Evolutionary conservation across 2,888 invertebrate species (phyloP).

Genomic region (Coronaproctus castanopsis): DNA sequence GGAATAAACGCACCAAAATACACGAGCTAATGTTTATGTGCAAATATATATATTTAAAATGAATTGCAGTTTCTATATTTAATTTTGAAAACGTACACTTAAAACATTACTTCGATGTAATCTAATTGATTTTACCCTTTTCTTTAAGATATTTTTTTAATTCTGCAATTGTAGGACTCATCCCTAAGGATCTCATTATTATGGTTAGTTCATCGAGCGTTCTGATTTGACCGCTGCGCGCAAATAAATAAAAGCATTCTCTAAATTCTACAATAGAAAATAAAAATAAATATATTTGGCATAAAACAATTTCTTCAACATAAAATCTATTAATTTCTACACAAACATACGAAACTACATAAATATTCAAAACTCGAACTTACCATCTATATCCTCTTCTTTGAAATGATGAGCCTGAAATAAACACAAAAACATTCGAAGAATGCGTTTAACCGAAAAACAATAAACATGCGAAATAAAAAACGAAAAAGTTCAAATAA

Average conservation of each 20-base stretch:
- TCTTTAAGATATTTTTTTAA: conserved; percentile 60
- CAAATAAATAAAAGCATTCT: conserved; percentile 89
- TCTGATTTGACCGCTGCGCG: conserved; percentile 68
- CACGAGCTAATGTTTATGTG: too few species aligned
- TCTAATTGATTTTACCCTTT: conserved; percentile 30
- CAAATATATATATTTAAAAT: too few species aligned
- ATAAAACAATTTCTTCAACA: conserved; percentile 7
- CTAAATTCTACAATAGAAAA: conserved; percentile 53
- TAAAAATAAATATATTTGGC: not conserved
- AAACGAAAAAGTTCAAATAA: not conserved
- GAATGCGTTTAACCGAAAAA: not conserved
- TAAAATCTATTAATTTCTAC: not conserved
- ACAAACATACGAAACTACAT: too few species aligned
- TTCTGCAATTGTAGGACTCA: conserved; percentile 84
- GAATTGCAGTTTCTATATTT: too few species aligned
- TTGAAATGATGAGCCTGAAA: conserved; percentile 78
- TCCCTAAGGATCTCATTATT: conserved; percentile 82
- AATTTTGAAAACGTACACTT: too few species aligned
- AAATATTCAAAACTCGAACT: conserved; percentile 24
- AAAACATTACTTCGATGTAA: too few species aligned
- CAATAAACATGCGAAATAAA: not conserved
- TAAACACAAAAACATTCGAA: conserved; percentile 18
- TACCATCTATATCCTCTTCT: conserved; percentile 89
- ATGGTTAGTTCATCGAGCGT: conserved; percentile 76
- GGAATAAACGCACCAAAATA: too few species aligned